Base-by-base conservation (phyloP, 2,888 invertebrate genomes). In the Siphlonurus alternatus region DNA sequence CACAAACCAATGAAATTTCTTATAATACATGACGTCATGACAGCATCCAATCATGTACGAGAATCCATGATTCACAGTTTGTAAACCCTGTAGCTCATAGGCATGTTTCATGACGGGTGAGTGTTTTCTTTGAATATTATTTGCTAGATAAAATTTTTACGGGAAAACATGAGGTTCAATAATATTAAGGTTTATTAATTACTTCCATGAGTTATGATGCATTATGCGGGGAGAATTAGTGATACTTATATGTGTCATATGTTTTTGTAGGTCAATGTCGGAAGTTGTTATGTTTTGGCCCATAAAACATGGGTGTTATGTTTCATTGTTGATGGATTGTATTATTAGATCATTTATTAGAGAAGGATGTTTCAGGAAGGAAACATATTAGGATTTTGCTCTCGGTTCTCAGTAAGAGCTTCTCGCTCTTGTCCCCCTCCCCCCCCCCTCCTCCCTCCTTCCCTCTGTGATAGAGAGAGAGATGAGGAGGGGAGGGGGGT, bases 111-210 rank as follows among this genome's bases (percentile, higher is more conserved):
- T 76, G 76, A 76, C 75, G 76, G 73, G 78, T 78, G 77, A 77
- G 78, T 78, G 76, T 77, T 76, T 76, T 76, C 75, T 56, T 56
- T 72, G 74, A 77, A 76, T 76, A 76, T 75, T 76, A 76, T 76
- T 77, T 76, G 74, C 74, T 75, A 75, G 76, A 76, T 76, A 76
- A 76, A 76, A 75, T 75, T 77, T 75, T 74, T 74, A 72, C 73
- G 72, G 67, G 66, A 68, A 70, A 69, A 66, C 66, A 61, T 23
- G 20, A 59, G 56, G 56, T 56, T 56, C 56, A 56, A 56, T 20
- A 56, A 22, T 20, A 56, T 56, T 56, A 7, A 56, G n/a, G 61
- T 63, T 24, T 54, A 54, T 56, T 61, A 5, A 24, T 56, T 61
- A 59, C 65, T 65, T 62, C 63, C 66, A 61, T 65, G 63, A 65